Percentiles rank a stretch among this genome's conserved stretches.
These are phyloP conservation scores for Phrynosoma platyrhinos DNA, from an alignment of 2,113 vertebrate genomes.

Conservation along the genomic window DNA sequence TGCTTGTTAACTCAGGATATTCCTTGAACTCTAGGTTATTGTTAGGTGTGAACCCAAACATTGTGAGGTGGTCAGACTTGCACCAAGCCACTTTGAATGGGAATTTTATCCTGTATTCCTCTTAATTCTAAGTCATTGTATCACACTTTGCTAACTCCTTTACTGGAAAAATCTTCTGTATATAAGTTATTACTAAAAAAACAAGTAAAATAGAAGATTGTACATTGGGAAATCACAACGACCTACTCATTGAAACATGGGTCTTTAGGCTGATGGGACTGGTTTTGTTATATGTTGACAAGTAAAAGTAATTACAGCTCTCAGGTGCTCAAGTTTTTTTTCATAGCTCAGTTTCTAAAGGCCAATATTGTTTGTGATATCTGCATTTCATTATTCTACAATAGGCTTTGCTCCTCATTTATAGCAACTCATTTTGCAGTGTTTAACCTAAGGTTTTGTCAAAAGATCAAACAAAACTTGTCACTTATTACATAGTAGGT, in stretches of 20 bases:
- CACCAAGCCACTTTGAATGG: background rate
- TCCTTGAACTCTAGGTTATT: background rate
- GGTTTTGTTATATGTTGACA: slow-evolving; percentile 59
- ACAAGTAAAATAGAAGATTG: background rate
- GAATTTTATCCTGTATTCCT: background rate
- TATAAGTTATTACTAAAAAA: slow-evolving; percentile 12
- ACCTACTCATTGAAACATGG: slow-evolving; percentile 50
- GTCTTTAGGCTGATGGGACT: slow-evolving; percentile 52
- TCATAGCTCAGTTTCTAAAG: slow-evolving; percentile 50
- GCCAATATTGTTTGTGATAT: slow-evolving; percentile 62
- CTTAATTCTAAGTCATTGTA: background rate
- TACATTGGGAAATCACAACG: slow-evolving; percentile 5
- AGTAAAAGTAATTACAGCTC: slow-evolving; percentile 54
- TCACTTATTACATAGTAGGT: slow-evolving; percentile 41
- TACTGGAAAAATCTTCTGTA: background rate
- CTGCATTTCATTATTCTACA: slow-evolving; percentile 56
- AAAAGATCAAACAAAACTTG: slow-evolving; percentile 35
- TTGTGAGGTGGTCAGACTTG: background rate
- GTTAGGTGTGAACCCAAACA: background rate
- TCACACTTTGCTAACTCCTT: background rate
- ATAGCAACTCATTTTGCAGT: slow-evolving; percentile 33
- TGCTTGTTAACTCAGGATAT: no score
- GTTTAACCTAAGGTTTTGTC: slow-evolving; percentile 46
- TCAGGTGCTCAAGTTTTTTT: slow-evolving; percentile 41
- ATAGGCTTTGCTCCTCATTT: slow-evolving; percentile 54